Percentiles rank a stretch among this genome's conserved stretches.
These are phyloP conservation scores for Panagrolaimus sp. DNA, from an alignment of 1,140 invertebrate genomes.

Conservation along the genomic window DNA sequence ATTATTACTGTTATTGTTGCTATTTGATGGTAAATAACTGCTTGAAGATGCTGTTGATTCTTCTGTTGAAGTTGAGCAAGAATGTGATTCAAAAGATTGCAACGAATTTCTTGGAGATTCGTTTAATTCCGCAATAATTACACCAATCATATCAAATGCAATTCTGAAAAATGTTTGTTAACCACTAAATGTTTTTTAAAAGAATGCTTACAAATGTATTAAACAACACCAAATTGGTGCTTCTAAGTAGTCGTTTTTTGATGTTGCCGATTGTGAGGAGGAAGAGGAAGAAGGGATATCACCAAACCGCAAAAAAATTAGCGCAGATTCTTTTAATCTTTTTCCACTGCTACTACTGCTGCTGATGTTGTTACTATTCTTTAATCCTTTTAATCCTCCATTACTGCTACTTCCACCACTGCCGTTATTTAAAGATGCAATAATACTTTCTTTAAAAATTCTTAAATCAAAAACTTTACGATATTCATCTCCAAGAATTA, in stretches of 20 bases:
- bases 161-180: too few relatives aligned
- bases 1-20: not conserved
- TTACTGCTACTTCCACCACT: too few relatives aligned
- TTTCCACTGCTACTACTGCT: too few relatives aligned
- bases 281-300: not conserved
- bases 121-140: not conserved
- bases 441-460: constrained; percentile 4
- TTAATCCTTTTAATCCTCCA: not conserved
- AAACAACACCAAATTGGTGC: not conserved
- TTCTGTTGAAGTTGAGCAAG: not conserved
- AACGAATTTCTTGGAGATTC: not conserved
- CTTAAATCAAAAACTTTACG: constrained; percentile 1
- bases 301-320: not conserved
- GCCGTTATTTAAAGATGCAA: not conserved
- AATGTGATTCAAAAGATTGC: too few relatives aligned
- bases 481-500: constrained; percentile 4
- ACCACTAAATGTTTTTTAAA: too few relatives aligned
- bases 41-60: not conserved
- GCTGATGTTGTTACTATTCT: too few relatives aligned
- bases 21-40: not conserved
- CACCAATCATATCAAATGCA: constrained; percentile 3
- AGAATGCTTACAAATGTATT: too few relatives aligned
- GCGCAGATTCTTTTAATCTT: constrained; percentile 1
- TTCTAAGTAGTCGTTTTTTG: not conserved
- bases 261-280: not conserved